phyloP scores from a whole-genome alignment of 2,888 invertebrate genomes.

The Lithodes maja region DNA sequence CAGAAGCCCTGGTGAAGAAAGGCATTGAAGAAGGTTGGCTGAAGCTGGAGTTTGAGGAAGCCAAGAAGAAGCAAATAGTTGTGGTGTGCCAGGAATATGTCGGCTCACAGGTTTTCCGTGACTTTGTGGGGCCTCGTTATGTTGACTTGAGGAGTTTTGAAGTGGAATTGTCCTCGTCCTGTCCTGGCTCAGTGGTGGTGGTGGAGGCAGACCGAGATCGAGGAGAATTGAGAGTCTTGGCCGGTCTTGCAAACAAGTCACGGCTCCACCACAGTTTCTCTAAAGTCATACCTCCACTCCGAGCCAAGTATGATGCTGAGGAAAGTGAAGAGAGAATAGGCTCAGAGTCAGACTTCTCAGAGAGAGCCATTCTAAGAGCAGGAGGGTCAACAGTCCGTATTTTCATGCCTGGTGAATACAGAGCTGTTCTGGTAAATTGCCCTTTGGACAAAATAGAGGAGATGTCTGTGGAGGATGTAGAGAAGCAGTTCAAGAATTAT shows the following conservation, averaged over 20 bases:
- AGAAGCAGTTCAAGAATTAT: neutral
- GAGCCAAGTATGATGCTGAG: slow-evolving; percentile 26
- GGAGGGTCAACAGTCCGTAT: slow-evolving; percentile 12
- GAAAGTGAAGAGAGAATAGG: slow-evolving; percentile 43
- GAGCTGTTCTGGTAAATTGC: slow-evolving; percentile 15
- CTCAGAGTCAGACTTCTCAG: neutral
- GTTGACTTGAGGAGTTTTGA: slow-evolving; percentile 18
- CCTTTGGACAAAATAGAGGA: neutral
- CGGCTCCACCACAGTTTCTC: slow-evolving; percentile 19
- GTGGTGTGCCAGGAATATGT: slow-evolving; percentile 25
- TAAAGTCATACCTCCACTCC: slow-evolving; percentile 26
- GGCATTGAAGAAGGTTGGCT: slow-evolving; percentile 44
- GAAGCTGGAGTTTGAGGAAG: slow-evolving; percentile 23
- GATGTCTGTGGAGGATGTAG: slow-evolving; percentile 23
- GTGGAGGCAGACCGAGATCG: slow-evolving; percentile 33
- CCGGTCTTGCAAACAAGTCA: neutral
- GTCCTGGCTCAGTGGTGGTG: slow-evolving; percentile 23
- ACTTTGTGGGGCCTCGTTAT: slow-evolving; percentile 40
- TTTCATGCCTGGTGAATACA: slow-evolving; percentile 37
- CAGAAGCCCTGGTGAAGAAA: slow-evolving; percentile 1
- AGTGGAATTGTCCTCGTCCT: neutral
- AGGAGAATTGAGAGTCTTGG: slow-evolving; percentile 32
- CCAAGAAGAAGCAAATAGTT: slow-evolving; percentile 28
- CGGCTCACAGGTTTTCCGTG: slow-evolving; percentile 31
- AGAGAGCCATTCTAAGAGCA: slow-evolving; percentile 14